These are phyloP conservation scores for Asbolus verrucosus DNA, from an alignment of 1,140 invertebrate genomes.

Conservation along the genomic window DNA sequence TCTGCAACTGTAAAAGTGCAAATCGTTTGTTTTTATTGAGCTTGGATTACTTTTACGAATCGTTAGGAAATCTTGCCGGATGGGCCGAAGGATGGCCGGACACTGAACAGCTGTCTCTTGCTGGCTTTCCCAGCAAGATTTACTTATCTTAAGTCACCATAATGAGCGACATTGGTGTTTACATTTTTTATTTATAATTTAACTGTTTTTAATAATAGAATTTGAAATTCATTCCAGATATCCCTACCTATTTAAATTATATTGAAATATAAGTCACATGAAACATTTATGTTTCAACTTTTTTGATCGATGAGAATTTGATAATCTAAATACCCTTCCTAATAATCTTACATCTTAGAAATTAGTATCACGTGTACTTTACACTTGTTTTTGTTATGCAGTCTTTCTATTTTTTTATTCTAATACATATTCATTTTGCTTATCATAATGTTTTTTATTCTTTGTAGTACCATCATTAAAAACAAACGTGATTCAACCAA, in stretches of 20 bases:
- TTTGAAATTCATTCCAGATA: too few relatives aligned
- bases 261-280: too few relatives aligned
- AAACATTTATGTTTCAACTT: too few relatives aligned
- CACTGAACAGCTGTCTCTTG: constrained; percentile 31
- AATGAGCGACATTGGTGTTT: constrained; percentile 28
- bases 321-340: too few relatives aligned
- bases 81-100: constrained; percentile 20
- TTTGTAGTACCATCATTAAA: constrained; percentile 14
- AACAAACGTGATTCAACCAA: constrained; percentile 30
- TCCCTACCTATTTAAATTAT: too few relatives aligned
- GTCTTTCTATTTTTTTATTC: neutral
- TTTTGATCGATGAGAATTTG: too few relatives aligned
- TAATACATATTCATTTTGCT: neutral
- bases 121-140: constrained; percentile 31
- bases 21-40: too few relatives aligned
- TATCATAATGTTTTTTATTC: constrained; percentile 6
- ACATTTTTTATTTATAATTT: constrained; percentile 38
- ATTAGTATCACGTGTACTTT: too few relatives aligned
- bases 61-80: neutral
- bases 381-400: neutral
- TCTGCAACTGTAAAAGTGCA: too few relatives aligned
- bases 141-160: constrained; percentile 38
- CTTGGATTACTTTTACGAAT: neutral
- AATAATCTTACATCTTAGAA: too few relatives aligned
- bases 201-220: constrained; percentile 25